Evolutionary conservation across 1,140 invertebrate species (phyloP), one percentile per base, ranked within the genome.

Genomic region (Octopus sinensis): DNA sequence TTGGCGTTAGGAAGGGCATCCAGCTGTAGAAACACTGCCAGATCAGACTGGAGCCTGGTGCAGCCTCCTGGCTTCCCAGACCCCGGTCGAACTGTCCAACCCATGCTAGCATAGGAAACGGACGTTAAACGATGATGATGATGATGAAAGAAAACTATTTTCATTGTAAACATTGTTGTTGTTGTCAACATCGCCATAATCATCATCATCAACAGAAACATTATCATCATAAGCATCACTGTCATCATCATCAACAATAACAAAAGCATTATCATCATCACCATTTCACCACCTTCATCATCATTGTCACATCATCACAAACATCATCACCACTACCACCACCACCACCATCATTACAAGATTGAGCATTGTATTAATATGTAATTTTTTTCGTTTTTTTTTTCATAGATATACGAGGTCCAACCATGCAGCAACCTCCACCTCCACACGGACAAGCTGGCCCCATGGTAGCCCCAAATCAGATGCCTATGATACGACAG

Each of bases 401-500:
- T 17, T 1, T 73, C 30, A n/a, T 73, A 73, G 68, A 23, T 73
- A 13, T 73, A n/a, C 68, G 68, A 73, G 68, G 68, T 73, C 68
- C 68, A 73, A 73, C 17, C 13, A 73, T 73, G 68, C 68, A 73
- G 68, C 68, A 73, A 3, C 68, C 68, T 73, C 68, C 68, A n/a
- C 68, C 68, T 13, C 68, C 68, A 73, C 68, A 73, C 13, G 68
- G 68, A 73, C 68, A 73, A 43, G 30, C 30, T n/a, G 68, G 68
- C 17, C 68, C 68, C 13, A 73, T 73, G 68, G 30, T 73, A 23
- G 17, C 68, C 30, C 68, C 7, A 13, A 73, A 73, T 6, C 68
- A 73, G 13, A 73, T 73, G 68, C 68, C 68, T 73, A 73, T 73
- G 68, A 13, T 73, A n/a, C 68, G 68, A 12, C 68, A 73, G 30